Percentiles rank a stretch among this genome's conserved stretches.
Evolutionary conservation across 1,140 invertebrate genomes (phyloP).

Genomic region (Bradynema listronoti): DNA sequence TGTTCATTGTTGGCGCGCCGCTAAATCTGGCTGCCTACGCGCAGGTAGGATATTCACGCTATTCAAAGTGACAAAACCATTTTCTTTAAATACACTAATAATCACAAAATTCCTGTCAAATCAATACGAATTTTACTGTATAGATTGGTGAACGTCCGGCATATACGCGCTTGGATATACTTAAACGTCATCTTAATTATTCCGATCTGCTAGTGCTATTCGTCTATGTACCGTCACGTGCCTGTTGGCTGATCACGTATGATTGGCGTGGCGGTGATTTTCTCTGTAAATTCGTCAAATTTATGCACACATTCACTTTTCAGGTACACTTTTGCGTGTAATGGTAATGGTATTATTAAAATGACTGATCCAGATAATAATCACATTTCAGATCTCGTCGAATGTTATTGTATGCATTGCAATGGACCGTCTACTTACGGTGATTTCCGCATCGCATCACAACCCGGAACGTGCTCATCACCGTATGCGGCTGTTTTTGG

Average conservation of each 20-base stretch:
- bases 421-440: slow-evolving; percentile 50
- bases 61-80: no score
- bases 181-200: slow-evolving; percentile 55
- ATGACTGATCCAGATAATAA: slow-evolving; percentile 1
- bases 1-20: slow-evolving; percentile 54
- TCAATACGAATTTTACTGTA: slow-evolving; percentile 16
- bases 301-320: slow-evolving; percentile 53
- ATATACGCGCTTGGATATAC: slow-evolving; percentile 49
- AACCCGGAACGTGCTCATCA: slow-evolving; percentile 42
- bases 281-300: slow-evolving; percentile 52
- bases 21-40: slow-evolving; percentile 56
- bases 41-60: slow-evolving; percentile 33
- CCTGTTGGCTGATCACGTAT: slow-evolving; percentile 46
- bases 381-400: slow-evolving; percentile 55
- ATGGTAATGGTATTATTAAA: not conserved
- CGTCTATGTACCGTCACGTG: slow-evolving; percentile 53
- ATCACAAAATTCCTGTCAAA: not conserved
- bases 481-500: slow-evolving; percentile 46
- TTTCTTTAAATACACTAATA: slow-evolving; percentile 14
- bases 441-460: slow-evolving; percentile 47
- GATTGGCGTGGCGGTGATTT: slow-evolving; percentile 55
- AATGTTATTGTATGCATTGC: slow-evolving; percentile 65
- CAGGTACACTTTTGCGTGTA: slow-evolving; percentile 35
- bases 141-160: slow-evolving; percentile 50
- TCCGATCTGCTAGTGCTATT: slow-evolving; percentile 54